A percentile compares a stretch with the other conserved stretches of the same genome.
These are phyloP conservation scores for Glareola pratincola DNA, from an alignment of 2,113 vertebrate genomes.

Conservation along the genomic window DNA sequence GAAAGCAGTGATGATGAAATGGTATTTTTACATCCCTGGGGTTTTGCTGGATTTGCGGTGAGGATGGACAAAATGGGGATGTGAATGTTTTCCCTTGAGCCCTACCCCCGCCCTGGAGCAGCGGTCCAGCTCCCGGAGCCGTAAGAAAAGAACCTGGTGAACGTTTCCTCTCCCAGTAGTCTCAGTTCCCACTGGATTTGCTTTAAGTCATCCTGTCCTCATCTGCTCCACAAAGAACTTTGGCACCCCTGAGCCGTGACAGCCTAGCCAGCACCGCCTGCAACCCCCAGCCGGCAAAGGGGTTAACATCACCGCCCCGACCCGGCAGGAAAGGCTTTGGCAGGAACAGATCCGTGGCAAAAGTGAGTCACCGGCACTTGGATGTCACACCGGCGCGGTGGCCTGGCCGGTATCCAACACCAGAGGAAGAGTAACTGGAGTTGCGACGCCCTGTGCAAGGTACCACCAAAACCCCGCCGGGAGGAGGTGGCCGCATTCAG, in stretches of 20 bases:
- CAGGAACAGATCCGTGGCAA: not conserved
- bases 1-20: not conserved
- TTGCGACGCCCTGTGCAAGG: too few relatives aligned
- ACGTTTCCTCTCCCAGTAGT: not conserved
- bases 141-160: not conserved
- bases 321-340: not conserved
- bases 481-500: not conserved
- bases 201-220: rapidly evolving
- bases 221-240: not conserved
- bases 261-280: rapidly evolving
- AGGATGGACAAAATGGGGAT: not conserved
- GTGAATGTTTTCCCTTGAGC: not conserved
- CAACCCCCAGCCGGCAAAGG: not conserved
- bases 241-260: rapidly evolving
- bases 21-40: not conserved
- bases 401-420: rapidly evolving
- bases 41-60: not conserved
- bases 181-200: rapidly evolving
- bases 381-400: rapidly evolving
- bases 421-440: not conserved
- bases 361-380: not conserved
- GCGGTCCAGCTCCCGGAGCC: not conserved
- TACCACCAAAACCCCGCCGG: rapidly evolving
- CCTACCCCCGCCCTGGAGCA: too few relatives aligned
- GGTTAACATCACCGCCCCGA: not conserved